A percentile compares a stretch with the other conserved stretches of the same genome.
Evolutionary conservation across 2,888 invertebrate species (phyloP).

Genomic region (Tortricodes alternella): DNA sequence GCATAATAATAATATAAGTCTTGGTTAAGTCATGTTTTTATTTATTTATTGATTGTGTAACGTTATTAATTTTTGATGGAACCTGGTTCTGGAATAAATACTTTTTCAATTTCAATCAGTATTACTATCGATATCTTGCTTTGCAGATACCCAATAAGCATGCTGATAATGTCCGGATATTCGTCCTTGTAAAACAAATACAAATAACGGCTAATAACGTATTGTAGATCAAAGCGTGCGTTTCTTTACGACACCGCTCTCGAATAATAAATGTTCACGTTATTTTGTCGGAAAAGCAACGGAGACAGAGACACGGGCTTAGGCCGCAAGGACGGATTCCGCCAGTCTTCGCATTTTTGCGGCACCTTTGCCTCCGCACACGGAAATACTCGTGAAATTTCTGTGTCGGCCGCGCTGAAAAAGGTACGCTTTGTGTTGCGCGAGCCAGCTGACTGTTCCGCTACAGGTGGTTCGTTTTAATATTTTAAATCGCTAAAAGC

Average conservation of each 20-base stretch:
- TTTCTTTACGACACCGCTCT: slow-evolving; percentile 10
- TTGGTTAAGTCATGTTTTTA: no score
- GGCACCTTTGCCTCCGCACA: slow-evolving; percentile 55
- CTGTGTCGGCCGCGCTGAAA: slow-evolving; percentile 53
- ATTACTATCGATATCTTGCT: no score
- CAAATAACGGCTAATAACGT: slow-evolving; percentile 13
- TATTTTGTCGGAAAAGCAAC: slow-evolving; percentile 45
- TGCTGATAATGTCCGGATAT: neutral
- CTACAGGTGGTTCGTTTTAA: slow-evolving; percentile 55
- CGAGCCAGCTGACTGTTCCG: slow-evolving; percentile 51
- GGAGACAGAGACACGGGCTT: slow-evolving; percentile 38
- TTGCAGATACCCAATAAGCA: neutral
- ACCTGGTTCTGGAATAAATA: no score
- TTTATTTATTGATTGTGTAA: no score
- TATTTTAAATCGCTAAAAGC: slow-evolving; percentile 31
- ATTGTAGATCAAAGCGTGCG: slow-evolving; percentile 10
- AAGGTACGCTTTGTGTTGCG: slow-evolving; percentile 59
- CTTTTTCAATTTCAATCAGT: no score
- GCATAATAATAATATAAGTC: no score
- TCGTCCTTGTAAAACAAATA: neutral
- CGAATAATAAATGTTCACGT: slow-evolving; percentile 41
- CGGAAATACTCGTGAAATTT: slow-evolving; percentile 60
- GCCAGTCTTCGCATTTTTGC: slow-evolving; percentile 62
- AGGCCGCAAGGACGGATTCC: slow-evolving; percentile 37
- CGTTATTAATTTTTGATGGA: no score